phyloP scores from a whole-genome alignment of 1,140 invertebrate species.

The Lepidurus couesii region DNA sequence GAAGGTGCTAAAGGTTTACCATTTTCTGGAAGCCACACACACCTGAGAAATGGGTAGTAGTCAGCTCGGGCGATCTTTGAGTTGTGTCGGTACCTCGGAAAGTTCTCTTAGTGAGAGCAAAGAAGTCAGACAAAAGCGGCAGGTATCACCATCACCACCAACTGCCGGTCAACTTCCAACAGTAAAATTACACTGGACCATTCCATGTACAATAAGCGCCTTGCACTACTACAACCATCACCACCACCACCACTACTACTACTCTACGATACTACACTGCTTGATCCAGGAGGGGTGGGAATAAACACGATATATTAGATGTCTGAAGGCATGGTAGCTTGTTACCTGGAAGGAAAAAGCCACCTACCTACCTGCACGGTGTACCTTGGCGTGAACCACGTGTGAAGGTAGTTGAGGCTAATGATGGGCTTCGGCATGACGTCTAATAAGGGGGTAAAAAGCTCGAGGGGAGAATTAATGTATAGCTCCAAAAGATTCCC shows the following conservation, averaged over 20 bases:
- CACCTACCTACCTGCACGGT: no score
- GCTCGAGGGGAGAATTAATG: background rate
- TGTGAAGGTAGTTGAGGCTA: background rate
- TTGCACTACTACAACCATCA: no score
- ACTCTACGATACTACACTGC: background rate
- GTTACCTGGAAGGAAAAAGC: no score
- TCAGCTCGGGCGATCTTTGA: constrained; percentile 21
- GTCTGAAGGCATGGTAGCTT: no score
- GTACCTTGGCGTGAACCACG: background rate
- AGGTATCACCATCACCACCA: constrained; percentile 10
- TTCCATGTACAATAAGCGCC: no score
- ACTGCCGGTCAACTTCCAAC: background rate
- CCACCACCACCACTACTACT: constrained; percentile 7
- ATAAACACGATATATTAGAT: no score
- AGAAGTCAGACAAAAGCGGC: background rate
- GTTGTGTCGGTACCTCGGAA: background rate
- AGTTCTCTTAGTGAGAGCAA: no score
- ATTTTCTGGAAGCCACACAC: no score
- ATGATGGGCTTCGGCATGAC: background rate
- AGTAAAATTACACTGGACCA: no score
- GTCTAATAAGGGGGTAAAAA: background rate
- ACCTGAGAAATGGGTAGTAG: background rate
- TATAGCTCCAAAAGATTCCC: no score
- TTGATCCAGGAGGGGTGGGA: no score
- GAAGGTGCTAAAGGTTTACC: no score